A percentile compares a stretch with the other conserved stretches of the same genome.
These are phyloP conservation scores for Aulostomus chinensis DNA, from an alignment of 2,797 vertebrate species.

Conservation along the genomic window DNA sequence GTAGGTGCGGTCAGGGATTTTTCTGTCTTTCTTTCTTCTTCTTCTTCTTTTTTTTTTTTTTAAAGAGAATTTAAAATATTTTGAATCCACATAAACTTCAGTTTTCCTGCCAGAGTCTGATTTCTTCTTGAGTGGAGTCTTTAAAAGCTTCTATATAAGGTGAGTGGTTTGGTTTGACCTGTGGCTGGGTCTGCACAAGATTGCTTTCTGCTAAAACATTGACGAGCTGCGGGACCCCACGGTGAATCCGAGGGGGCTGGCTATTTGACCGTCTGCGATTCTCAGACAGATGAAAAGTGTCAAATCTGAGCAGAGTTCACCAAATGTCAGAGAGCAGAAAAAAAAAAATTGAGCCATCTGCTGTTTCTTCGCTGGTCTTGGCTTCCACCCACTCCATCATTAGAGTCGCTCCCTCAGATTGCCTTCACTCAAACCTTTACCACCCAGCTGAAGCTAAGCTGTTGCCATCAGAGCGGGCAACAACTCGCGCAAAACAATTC, in stretches of 20 bases:
- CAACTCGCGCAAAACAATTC: conserved; percentile 57
- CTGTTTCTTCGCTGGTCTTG: conserved; percentile 69
- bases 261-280: conserved; percentile 71
- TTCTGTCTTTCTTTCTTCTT: no score
- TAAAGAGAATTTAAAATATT: conserved; percentile 21
- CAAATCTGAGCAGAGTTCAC: conserved; percentile 78
- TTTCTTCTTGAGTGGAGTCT: conserved; percentile 65
- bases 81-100: conserved; percentile 36
- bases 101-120: conserved; percentile 38
- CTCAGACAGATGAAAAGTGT: conserved; percentile 77
- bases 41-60: no score
- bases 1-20: no score
- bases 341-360: conserved; percentile 65
- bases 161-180: conserved; percentile 75
- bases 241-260: conserved; percentile 61
- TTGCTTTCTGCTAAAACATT: conserved; percentile 79
- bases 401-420: conserved; percentile 65
- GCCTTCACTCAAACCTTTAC: conserved; percentile 67
- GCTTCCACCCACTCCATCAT: conserved; percentile 76
- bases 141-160: conserved; percentile 68
- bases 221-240: conserved; percentile 65
- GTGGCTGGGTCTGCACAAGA: conserved; percentile 63
- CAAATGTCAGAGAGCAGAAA: conserved; percentile 66
- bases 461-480: conserved; percentile 52
- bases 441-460: conserved; percentile 64